Conservation (phyloP, 1,140 invertebrate genomes). For the Daktulosphaira vitifoliae region DNA sequence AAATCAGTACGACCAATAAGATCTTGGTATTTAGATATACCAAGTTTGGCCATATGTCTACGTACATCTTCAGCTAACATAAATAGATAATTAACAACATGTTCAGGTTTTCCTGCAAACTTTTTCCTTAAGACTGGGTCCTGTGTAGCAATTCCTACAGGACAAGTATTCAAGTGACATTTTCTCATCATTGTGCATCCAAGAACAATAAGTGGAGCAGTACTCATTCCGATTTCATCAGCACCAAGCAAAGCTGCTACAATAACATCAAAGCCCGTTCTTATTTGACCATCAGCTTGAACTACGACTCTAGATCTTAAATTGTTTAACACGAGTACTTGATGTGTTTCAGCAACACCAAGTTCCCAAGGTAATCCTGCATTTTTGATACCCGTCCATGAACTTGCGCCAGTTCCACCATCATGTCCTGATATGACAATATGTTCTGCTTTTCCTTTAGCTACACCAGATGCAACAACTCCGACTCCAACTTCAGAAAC, state of each 20-base stretch:
- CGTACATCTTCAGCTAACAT: conserved; percentile 94
- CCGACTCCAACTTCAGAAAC: conserved; percentile 98
- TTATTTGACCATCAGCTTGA: conserved; percentile 89
- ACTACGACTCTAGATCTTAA: conserved; percentile 86
- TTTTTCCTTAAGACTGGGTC: conserved; percentile 92
- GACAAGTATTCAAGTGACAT: conserved; percentile 98
- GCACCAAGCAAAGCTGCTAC: conserved; percentile 92
- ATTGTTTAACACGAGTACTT: conserved; percentile 91
- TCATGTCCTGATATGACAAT: conserved; percentile 98
- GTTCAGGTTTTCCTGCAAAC: conserved; percentile 94
- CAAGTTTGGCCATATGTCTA: conserved; percentile 78
- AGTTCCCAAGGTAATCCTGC: conserved; percentile 97
- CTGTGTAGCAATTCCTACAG: conserved; percentile 96
- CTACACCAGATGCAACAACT: conserved; percentile 93
- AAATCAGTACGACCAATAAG: conserved; percentile 90
- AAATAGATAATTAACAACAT: conserved; percentile 96
- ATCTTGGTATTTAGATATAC: conserved; percentile 83
- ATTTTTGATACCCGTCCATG: conserved; percentile 93
- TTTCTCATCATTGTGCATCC: conserved; percentile 99
- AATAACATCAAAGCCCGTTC: conserved; percentile 92
- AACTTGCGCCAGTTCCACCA: conserved; percentile 94
- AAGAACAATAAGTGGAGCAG: conserved; percentile 92
- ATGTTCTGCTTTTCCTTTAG: conserved; percentile 97
- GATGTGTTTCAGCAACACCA: conserved; percentile 95
- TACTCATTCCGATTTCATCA: conserved; percentile 98